phyloP scores from a whole-genome alignment of 2,797 vertebrate genomes.

The Florisuga fusca region DNA sequence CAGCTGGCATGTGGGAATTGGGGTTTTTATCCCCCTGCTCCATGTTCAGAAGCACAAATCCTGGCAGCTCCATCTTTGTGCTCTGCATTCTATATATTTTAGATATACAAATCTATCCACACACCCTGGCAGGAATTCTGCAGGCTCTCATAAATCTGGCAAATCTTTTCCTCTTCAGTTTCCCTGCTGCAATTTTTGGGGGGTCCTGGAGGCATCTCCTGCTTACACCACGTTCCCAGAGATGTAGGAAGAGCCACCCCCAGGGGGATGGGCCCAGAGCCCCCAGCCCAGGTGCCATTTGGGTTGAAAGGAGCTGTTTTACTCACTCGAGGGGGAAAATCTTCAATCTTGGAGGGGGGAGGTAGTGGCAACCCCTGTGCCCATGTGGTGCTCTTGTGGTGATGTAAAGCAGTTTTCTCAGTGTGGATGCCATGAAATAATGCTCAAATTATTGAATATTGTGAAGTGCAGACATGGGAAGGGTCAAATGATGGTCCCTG shows the following conservation, averaged over 20 bases:
- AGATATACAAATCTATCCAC: too few species aligned
- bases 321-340: not conserved
- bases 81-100: too few species aligned
- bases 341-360: accelerated
- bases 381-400: accelerated
- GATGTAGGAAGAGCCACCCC: not conserved
- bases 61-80: not conserved
- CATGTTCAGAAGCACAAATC: not conserved
- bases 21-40: not conserved
- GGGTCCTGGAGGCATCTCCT: not conserved
- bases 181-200: not conserved
- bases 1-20: not conserved
- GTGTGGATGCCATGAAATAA: not conserved
- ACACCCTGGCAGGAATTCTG: not conserved
- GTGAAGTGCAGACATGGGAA: accelerated
- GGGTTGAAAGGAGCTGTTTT: not conserved
- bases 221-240: not conserved
- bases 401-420: not conserved
- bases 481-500: too few species aligned
- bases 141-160: not conserved
- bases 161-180: not conserved
- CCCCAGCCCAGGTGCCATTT: not conserved
- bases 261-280: not conserved
- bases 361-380: accelerated
- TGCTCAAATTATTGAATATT: not conserved